A percentile compares a stretch with the other conserved stretches of the same genome.
phyloP scores from a whole-genome alignment of 2,797 vertebrate species.

The Sebastes kiyomatsui region DNA sequence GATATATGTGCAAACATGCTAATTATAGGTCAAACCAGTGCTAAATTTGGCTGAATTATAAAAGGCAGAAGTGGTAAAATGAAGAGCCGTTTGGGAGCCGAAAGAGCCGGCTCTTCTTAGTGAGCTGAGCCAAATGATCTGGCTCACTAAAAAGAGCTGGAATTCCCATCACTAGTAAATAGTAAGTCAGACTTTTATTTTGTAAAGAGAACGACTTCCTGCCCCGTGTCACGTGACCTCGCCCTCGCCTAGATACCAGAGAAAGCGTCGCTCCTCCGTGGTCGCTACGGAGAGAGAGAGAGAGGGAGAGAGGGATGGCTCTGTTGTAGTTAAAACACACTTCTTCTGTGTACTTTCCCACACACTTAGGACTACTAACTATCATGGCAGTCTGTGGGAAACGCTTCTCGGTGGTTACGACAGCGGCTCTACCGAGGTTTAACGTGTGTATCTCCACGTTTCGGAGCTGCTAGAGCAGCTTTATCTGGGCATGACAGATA shows the following conservation, averaged over 20 bases:
- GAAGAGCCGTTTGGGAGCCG: no score
- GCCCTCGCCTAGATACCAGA: conserved; percentile 67
- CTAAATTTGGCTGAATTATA: no score
- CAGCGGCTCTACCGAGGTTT: conserved; percentile 1
- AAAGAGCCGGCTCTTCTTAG: no score
- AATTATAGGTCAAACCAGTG: no score
- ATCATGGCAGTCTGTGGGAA: conserved; percentile 33
- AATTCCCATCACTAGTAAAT: background rate
- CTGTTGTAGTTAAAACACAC: background rate
- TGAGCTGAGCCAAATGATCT: no score
- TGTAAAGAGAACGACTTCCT: conserved; percentile 46
- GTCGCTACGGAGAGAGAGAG: conserved; percentile 68
- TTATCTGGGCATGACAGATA: conserved; percentile 51
- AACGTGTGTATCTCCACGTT: background rate
- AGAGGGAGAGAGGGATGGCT: conserved; percentile 5
- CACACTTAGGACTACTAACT: background rate
- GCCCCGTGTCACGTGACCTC: conserved; percentile 61
- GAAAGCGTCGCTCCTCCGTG: conserved; percentile 71
- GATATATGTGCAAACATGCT: no score
- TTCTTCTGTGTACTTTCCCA: conserved; percentile 22
- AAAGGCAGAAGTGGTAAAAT: no score
- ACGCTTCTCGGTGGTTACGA: background rate
- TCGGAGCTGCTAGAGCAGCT: background rate
- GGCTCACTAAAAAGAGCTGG: fast-evolving
- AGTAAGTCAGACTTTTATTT: conserved; percentile 57